These are phyloP conservation scores for Hypothenemus hampei DNA, from an alignment of 1,140 invertebrate genomes.

Conservation along the genomic window DNA sequence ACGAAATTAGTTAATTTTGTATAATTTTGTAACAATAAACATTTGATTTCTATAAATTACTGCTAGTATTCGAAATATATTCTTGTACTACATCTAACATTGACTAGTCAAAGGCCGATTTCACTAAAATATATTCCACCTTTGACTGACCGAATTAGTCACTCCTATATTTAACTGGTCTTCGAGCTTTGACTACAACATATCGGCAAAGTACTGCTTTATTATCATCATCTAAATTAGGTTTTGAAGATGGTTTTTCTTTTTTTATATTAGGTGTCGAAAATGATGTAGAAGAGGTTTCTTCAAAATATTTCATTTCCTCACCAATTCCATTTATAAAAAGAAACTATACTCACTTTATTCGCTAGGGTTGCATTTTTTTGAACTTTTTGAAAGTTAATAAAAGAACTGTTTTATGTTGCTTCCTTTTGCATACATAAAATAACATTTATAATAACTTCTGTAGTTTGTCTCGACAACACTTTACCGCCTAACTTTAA, in stretches of 20 bases:
- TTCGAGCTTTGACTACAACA: too few relatives aligned
- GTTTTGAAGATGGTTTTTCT: neutral
- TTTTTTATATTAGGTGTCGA: slow-evolving; percentile 1
- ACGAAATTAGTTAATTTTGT: too few relatives aligned
- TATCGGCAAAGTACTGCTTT: neutral
- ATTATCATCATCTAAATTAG: neutral
- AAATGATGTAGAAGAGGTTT: neutral
- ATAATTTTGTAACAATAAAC: too few relatives aligned
- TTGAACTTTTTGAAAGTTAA: neutral
- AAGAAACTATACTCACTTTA: neutral
- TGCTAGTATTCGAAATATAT: too few relatives aligned
- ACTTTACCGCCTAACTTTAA: neutral
- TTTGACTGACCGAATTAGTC: too few relatives aligned
- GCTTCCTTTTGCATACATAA: neutral
- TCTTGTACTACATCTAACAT: too few relatives aligned
- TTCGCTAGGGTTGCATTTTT: neutral
- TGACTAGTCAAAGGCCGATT: too few relatives aligned
- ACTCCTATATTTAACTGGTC: too few relatives aligned
- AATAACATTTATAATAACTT: neutral
- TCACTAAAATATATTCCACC: too few relatives aligned
- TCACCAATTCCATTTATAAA: neutral
- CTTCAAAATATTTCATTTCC: neutral
- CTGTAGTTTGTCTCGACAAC: neutral
- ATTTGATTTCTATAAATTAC: neutral
- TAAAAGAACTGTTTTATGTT: neutral